These are phyloP conservation scores for Anser brachyrhynchus DNA, from an alignment of 2,113 vertebrate genomes.

Conservation along the genomic window DNA sequence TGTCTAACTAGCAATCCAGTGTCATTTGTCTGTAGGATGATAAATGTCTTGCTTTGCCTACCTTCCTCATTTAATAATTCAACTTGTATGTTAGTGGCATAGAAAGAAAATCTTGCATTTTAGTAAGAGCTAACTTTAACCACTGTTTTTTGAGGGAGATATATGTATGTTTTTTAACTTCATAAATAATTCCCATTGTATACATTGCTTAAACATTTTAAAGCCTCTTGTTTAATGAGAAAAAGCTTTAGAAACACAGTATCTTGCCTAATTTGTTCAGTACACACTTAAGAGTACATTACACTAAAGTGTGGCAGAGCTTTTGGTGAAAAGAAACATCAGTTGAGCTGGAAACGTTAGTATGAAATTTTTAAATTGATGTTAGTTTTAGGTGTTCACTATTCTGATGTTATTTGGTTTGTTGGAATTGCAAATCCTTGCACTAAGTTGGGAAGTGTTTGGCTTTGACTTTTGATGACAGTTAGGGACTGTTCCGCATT, in stretches of 20 bases:
- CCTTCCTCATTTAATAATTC: constrained; percentile 72
- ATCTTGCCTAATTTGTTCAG: neutral
- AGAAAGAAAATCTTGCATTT: constrained; percentile 48
- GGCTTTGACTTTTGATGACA: neutral
- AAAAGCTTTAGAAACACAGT: neutral
- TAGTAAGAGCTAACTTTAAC: constrained; percentile 52
- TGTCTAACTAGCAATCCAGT: constrained; percentile 77
- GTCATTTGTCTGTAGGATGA: constrained; percentile 80
- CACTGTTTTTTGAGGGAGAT: neutral
- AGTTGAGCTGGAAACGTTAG: neutral
- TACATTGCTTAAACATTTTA: neutral
- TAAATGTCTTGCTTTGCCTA: constrained; percentile 76
- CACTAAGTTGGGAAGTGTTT: neutral
- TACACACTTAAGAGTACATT: neutral
- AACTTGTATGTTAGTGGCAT: constrained; percentile 34
- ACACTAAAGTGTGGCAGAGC: neutral
- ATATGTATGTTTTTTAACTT: neutral
- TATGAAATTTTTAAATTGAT: neutral
- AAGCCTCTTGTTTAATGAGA: neutral
- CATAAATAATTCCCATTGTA: neutral
- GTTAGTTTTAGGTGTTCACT: neutral
- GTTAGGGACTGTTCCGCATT: neutral
- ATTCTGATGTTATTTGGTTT: neutral
- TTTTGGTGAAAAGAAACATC: neutral
- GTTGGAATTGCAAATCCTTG: neutral